Conservation (phyloP, 2,888 invertebrate genomes). For the Luperina testacea region DNA sequence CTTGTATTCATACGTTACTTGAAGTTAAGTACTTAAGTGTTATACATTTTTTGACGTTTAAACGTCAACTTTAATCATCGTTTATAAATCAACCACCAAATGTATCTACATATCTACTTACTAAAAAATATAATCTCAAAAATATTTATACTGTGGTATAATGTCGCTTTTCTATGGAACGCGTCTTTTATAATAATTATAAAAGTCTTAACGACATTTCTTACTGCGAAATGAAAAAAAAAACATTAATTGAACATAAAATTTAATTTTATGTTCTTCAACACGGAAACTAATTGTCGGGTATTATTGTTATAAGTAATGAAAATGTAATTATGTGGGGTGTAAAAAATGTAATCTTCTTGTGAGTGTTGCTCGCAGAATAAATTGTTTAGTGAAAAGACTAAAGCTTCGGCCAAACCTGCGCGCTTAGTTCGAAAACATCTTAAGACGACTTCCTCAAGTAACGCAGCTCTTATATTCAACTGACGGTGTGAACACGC, state of each 20-base stretch:
- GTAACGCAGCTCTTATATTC: not conserved
- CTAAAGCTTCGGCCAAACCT: too few relatives aligned
- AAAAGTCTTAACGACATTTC: slow-evolving; percentile 18
- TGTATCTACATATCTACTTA: not conserved
- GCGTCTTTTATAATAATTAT: slow-evolving; percentile 7
- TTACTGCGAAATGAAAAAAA: slow-evolving; percentile 2
- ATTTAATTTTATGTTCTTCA: slow-evolving; percentile 24
- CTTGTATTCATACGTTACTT: too few relatives aligned
- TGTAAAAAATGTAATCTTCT: not conserved
- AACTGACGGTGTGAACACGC: not conserved
- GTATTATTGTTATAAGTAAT: not conserved
- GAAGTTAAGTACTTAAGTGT: too few relatives aligned
- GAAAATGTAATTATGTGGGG: not conserved
- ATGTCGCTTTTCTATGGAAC: not conserved
- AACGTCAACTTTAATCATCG: too few relatives aligned
- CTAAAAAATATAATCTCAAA: not conserved
- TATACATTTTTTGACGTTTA: too few relatives aligned
- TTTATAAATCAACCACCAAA: too few relatives aligned
- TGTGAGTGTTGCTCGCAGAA: not conserved
- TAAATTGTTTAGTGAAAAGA: not conserved
- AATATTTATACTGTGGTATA: not conserved
- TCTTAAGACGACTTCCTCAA: not conserved
- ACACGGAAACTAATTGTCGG: slow-evolving; percentile 29
- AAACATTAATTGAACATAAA: not conserved
- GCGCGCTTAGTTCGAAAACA: too few relatives aligned